Conservation (phyloP, 2,888 invertebrate species). For the Autographa pulchrina region DNA sequence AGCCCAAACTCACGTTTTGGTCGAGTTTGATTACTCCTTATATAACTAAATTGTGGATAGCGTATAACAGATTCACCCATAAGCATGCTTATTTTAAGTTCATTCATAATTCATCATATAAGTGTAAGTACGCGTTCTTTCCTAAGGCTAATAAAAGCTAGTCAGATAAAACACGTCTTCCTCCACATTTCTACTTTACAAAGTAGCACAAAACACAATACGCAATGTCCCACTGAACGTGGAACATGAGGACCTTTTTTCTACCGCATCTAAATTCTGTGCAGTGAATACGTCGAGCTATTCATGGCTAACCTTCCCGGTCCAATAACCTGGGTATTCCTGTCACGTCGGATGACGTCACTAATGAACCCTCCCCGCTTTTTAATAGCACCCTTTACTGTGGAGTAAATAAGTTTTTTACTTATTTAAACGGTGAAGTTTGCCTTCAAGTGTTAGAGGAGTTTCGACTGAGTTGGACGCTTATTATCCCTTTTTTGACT, state of each 20-base stretch:
- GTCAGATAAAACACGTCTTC: not conserved
- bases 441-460: slow-evolving; percentile 7
- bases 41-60: too few species aligned
- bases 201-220: not conserved
- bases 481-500: not conserved
- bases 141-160: too few species aligned
- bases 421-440: slow-evolving; percentile 43
- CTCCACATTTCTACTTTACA: not conserved
- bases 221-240: slow-evolving; percentile 14
- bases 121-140: too few species aligned
- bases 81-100: too few species aligned
- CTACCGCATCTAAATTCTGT: slow-evolving; percentile 25
- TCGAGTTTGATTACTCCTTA: too few species aligned
- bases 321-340: slow-evolving; percentile 60
- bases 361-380: slow-evolving; percentile 68
- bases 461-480: slow-evolving; percentile 19
- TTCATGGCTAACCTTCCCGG: slow-evolving; percentile 35
- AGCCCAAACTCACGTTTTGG: too few species aligned
- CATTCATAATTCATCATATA: too few species aligned
- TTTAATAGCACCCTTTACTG: slow-evolving; percentile 65
- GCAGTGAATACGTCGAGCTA: slow-evolving; percentile 11
- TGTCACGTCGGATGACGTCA: slow-evolving; percentile 66
- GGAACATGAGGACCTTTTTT: not conserved
- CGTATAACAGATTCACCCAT: too few species aligned
- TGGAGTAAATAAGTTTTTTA: slow-evolving; percentile 61